These are phyloP conservation scores for Callospermophilus lateralis DNA, from an alignment of 2,113 vertebrate species.

Conservation along the genomic window DNA sequence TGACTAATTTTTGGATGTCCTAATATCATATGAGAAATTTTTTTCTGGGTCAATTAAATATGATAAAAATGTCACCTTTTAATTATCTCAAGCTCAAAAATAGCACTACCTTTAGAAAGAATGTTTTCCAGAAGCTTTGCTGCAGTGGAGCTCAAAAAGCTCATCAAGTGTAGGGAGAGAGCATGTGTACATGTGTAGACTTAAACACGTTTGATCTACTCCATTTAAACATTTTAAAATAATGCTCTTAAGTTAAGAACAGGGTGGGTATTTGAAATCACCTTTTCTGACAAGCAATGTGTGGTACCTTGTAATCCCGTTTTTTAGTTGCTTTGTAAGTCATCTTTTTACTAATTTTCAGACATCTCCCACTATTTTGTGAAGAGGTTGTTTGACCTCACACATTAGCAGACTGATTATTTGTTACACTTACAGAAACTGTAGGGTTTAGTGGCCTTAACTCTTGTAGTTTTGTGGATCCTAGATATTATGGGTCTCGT, in stretches of 20 bases:
- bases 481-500: neutral
- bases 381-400: neutral
- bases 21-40: neutral
- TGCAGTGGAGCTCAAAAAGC: neutral
- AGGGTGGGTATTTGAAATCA: neutral
- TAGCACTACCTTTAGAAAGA: neutral
- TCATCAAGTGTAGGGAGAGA: neutral
- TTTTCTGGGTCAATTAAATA: slow-evolving; percentile 54
- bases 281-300: neutral
- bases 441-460: neutral
- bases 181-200: neutral
- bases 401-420: neutral
- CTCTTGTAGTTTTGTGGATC: neutral
- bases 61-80: slow-evolving; percentile 30
- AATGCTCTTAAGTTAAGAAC: neutral
- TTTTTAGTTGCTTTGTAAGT: slow-evolving; percentile 45
- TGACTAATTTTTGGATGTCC: neutral
- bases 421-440: neutral
- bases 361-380: slow-evolving; percentile 17
- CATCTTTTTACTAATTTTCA: slow-evolving; percentile 35
- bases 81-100: slow-evolving; percentile 1
- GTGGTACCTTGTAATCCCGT: neutral
- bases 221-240: slow-evolving; percentile 30
- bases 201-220: neutral
- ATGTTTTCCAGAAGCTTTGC: slow-evolving; percentile 4